Conservation (phyloP, 2,113 vertebrate species). For the Silurus asotus region DNA sequence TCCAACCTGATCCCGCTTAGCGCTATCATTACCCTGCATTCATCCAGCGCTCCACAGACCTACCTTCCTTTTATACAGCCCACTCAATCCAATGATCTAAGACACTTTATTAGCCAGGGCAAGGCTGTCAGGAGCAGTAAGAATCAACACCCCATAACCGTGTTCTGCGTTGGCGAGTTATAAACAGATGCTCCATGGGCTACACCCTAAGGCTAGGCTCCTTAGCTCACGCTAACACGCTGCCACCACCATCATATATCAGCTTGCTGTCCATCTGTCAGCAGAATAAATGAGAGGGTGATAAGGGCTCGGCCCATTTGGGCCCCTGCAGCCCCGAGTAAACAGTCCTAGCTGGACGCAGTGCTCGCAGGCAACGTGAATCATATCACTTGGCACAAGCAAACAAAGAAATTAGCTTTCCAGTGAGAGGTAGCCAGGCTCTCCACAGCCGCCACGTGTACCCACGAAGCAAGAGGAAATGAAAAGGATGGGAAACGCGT, state of each 20-base stretch:
- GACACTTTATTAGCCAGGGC: conserved; percentile 30
- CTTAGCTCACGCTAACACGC: conserved; percentile 24
- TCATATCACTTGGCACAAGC: conserved; percentile 48
- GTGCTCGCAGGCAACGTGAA: conserved; percentile 36
- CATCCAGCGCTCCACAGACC: conserved; percentile 16
- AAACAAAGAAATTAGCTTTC: conserved; percentile 55
- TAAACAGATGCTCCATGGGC: conserved; percentile 37
- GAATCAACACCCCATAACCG: conserved; percentile 40
- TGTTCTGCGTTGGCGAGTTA: conserved; percentile 11
- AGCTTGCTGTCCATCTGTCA: conserved; percentile 27
- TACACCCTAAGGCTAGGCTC: conserved; percentile 35
- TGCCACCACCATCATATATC: conserved; percentile 30
- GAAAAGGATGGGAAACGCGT: conserved; percentile 31
- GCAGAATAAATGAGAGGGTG: conserved; percentile 31
- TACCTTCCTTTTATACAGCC: not conserved
- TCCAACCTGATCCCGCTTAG: conserved; percentile 40
- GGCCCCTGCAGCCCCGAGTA: conserved; percentile 24
- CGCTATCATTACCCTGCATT: conserved; percentile 36
- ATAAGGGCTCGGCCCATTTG: conserved; percentile 20
- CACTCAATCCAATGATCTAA: conserved; percentile 11
- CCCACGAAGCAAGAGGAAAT: conserved; percentile 41
- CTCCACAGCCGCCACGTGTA: conserved; percentile 22
- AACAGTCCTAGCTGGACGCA: conserved; percentile 33
- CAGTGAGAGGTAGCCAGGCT: conserved; percentile 50
- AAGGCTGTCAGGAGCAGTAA: conserved; percentile 47